These are phyloP conservation scores for Stenodema calcarata DNA, from an alignment of 2,888 invertebrate species.

Conservation along the genomic window DNA sequence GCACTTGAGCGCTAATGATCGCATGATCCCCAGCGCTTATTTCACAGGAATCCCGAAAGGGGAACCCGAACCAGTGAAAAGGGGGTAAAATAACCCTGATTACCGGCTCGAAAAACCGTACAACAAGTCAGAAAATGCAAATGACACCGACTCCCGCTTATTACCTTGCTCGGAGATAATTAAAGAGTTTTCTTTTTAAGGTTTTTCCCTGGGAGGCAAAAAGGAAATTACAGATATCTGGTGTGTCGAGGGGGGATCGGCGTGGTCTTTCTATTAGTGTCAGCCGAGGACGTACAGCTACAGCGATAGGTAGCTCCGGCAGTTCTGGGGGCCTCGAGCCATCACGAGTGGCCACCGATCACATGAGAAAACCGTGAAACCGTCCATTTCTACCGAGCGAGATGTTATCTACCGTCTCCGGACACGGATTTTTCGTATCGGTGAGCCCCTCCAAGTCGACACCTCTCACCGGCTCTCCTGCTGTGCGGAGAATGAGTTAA, in stretches of 20 bases:
- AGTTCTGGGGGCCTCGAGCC: slow-evolving; percentile 24
- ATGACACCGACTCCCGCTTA: slow-evolving; percentile 39
- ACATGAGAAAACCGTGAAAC: slow-evolving; percentile 48
- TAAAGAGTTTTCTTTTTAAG: slow-evolving; percentile 44
- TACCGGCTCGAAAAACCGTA: slow-evolving; percentile 11
- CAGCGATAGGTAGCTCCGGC: slow-evolving; percentile 3
- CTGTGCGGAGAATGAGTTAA: too few relatives aligned
- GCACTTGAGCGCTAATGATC: slow-evolving; percentile 28
- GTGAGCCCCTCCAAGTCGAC: neutral
- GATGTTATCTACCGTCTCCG: neutral
- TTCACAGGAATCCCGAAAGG: slow-evolving; percentile 18
- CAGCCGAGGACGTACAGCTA: slow-evolving; percentile 2
- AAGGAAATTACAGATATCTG: slow-evolving; percentile 44
- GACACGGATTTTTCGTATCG: neutral
- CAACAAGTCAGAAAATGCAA: slow-evolving; percentile 42
- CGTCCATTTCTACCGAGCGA: slow-evolving; percentile 14
- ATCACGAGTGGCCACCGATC: slow-evolving; percentile 47
- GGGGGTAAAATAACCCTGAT: slow-evolving; percentile 1
- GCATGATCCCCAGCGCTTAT: slow-evolving; percentile 34
- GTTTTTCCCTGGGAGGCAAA: slow-evolving; percentile 38
- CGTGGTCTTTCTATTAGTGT: slow-evolving; percentile 46
- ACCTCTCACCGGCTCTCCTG: neutral
- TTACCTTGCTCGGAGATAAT: slow-evolving; percentile 38
- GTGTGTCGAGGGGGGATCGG: slow-evolving; percentile 28
- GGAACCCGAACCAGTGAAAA: neutral